A percentile compares a stretch with the other conserved stretches of the same genome.
phyloP scores from a whole-genome alignment of 1,140 invertebrate species.

The Ctenoplectra terminalis region DNA sequence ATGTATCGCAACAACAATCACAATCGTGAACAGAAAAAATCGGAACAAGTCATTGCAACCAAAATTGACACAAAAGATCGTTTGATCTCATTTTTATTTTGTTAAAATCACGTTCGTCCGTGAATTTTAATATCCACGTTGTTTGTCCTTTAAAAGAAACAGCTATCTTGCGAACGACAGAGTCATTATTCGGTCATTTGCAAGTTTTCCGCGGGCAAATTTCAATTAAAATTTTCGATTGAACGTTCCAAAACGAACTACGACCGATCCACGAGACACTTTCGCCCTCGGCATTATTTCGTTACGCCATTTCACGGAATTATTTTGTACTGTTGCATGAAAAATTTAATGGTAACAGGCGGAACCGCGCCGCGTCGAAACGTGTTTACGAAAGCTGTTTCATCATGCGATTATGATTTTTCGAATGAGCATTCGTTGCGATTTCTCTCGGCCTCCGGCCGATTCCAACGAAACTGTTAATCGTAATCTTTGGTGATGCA shows the following conservation, averaged over 20 bases:
- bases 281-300: slow-evolving; percentile 12
- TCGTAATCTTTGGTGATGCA: background rate
- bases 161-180: background rate
- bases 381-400: background rate
- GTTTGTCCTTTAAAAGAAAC: background rate
- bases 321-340: slow-evolving; percentile 14
- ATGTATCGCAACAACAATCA: too few species aligned
- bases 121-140: background rate
- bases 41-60: too few species aligned
- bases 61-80: too few species aligned
- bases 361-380: background rate
- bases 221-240: slow-evolving; percentile 30
- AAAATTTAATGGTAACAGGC: slow-evolving; percentile 11
- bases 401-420: slow-evolving; percentile 5
- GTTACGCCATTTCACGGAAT: slow-evolving; percentile 11
- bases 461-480: background rate
- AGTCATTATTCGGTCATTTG: slow-evolving; percentile 20
- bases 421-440: background rate
- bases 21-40: too few species aligned
- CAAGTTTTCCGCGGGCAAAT: background rate
- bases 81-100: background rate
- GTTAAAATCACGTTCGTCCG: background rate
- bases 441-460: background rate
- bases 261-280: background rate
- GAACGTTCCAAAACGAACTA: background rate